A percentile compares a stretch with the other conserved stretches of the same genome.
Evolutionary conservation across 2,888 invertebrate species (phyloP).

Genomic region (Dione juno): DNA sequence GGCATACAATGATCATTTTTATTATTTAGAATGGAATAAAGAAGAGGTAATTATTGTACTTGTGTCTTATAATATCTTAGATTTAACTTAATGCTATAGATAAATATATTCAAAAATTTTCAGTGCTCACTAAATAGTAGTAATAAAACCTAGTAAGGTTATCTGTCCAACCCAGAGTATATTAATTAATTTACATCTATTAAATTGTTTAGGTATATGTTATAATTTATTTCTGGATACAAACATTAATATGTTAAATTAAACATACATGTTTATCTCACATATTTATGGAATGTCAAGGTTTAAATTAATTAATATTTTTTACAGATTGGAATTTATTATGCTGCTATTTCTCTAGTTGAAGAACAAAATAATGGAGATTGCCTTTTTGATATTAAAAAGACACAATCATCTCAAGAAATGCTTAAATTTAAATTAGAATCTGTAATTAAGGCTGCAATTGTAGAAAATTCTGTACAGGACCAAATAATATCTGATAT

Average conservation of each 20-base stretch:
- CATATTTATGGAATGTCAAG: background rate
- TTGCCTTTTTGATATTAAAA: constrained; percentile 42
- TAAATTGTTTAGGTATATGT: too few species aligned
- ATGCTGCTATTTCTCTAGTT: constrained; percentile 47
- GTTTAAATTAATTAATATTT: background rate
- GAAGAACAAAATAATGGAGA: constrained; percentile 40
- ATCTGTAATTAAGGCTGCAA: constrained; percentile 51
- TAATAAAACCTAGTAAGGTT: too few species aligned
- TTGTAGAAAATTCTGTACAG: constrained; percentile 41
- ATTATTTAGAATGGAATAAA: constrained; percentile 61
- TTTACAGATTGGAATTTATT: constrained; percentile 54
- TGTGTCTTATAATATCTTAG: background rate
- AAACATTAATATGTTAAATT: too few species aligned
- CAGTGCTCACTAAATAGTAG: too few species aligned
- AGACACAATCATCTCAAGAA: constrained; percentile 61
- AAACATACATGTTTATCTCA: background rate
- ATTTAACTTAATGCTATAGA: background rate
- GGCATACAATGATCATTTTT: constrained; percentile 60
- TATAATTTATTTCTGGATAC: too few species aligned
- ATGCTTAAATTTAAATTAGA: constrained; percentile 62
- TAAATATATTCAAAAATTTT: background rate
- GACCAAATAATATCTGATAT: constrained; percentile 57
- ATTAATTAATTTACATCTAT: too few species aligned
- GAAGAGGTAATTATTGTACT: constrained; percentile 57
- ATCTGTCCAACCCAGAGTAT: too few species aligned